Evolutionary conservation across 2,888 invertebrate species (phyloP).

Genomic region (Ectemnius lituratus): DNA sequence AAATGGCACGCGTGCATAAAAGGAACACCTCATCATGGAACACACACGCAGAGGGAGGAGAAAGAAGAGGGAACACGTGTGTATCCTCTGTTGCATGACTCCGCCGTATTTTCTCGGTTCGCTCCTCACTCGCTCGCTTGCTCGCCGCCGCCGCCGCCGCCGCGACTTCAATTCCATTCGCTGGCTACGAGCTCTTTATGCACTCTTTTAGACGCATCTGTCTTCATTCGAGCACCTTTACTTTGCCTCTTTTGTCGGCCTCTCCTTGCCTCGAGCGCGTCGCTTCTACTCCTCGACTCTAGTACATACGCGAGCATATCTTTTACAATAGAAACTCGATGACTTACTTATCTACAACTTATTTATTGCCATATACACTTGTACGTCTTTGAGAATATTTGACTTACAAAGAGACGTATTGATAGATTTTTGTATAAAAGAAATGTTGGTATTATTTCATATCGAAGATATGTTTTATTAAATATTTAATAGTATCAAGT

Average conservation of each 20-base stretch:
- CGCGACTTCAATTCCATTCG: background rate
- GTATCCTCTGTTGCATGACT: background rate
- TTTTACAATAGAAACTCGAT: too few relatives aligned
- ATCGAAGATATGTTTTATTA: too few relatives aligned
- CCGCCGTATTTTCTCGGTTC: background rate
- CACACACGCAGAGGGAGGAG: background rate
- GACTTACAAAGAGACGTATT: too few relatives aligned
- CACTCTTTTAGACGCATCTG: slow-evolving; percentile 13
- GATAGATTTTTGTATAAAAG: too few relatives aligned
- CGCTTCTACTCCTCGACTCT: background rate
- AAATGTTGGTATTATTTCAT: too few relatives aligned
- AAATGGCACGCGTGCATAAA: slow-evolving; percentile 43
- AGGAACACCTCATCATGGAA: background rate
- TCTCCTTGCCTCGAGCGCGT: background rate
- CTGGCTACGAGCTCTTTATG: background rate
- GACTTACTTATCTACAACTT: too few relatives aligned
- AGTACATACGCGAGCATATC: too few relatives aligned
- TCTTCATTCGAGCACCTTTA: slow-evolving; percentile 6
- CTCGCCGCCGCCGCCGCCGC: too few relatives aligned
- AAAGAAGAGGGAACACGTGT: background rate
- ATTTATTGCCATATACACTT: too few relatives aligned
- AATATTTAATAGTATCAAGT: too few relatives aligned
- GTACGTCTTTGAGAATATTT: too few relatives aligned
- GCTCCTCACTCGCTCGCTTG: background rate
- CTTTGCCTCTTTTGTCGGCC: slow-evolving; percentile 3